phyloP scores from a whole-genome alignment of 2,113 vertebrate genomes.

The Numida meleagris region DNA sequence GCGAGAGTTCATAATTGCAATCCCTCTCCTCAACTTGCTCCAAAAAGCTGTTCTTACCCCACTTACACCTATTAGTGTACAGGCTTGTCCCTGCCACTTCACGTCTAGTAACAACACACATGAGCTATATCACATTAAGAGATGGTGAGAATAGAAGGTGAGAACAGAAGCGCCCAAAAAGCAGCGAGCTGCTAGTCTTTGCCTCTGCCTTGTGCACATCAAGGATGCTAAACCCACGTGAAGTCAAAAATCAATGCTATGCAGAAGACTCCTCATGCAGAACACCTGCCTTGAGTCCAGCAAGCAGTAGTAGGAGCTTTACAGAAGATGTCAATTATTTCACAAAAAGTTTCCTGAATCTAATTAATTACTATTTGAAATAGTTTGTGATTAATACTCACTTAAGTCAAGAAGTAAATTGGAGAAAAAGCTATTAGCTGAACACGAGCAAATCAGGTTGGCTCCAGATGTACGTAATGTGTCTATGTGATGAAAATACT shows the following conservation, averaged over 20 bases:
- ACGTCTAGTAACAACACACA: background rate
- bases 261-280: background rate
- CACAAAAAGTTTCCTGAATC: background rate
- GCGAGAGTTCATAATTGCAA: background rate
- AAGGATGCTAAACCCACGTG: background rate
- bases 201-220: background rate
- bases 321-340: constrained; percentile 8
- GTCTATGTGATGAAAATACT: background rate
- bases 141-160: background rate
- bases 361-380: constrained; percentile 43
- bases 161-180: background rate
- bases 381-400: constrained; percentile 39
- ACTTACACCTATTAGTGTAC: background rate
- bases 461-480: background rate
- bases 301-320: background rate
- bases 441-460: background rate
- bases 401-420: constrained; percentile 36
- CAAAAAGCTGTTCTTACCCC: background rate
- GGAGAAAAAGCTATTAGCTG: background rate
- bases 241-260: background rate
- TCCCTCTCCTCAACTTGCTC: background rate
- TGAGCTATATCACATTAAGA: background rate
- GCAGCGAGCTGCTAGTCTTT: background rate
- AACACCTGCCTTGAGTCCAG: constrained; percentile 2
- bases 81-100: background rate